A percentile compares a stretch with the other conserved stretches of the same genome.
These are phyloP conservation scores for Microplitis mediator DNA, from an alignment of 1,140 invertebrate species.

Conservation along the genomic window DNA sequence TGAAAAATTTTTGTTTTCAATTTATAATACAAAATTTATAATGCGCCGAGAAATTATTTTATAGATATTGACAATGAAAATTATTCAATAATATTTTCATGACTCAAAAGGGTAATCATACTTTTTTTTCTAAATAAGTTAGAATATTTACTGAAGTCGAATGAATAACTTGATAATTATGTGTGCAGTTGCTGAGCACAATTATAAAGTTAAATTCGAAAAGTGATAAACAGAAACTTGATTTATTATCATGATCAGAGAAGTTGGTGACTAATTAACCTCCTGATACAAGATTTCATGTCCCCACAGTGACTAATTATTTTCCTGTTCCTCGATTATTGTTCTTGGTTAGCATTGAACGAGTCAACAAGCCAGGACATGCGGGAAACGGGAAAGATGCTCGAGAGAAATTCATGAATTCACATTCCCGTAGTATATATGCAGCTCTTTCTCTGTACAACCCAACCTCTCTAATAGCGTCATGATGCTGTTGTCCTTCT, in stretches of 20 bases:
- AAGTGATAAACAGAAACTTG: not conserved
- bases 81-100: too few species aligned
- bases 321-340: constrained; percentile 19
- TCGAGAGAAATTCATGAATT: not conserved
- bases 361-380: not conserved
- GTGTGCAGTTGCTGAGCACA: not conserved
- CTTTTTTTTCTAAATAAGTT: too few species aligned
- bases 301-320: constrained; percentile 21
- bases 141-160: too few species aligned
- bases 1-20: too few species aligned
- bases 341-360: constrained; percentile 7
- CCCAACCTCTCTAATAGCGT: too few species aligned
- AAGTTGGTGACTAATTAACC: constrained; percentile 14
- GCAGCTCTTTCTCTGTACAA: not conserved
- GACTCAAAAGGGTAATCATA: too few species aligned
- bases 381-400: not conserved
- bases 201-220: not conserved
- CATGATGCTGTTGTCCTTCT: not conserved
- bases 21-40: too few species aligned
- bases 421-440: not conserved
- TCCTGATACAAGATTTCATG: constrained; percentile 15
- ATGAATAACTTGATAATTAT: too few species aligned
- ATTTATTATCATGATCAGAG: not conserved
- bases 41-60: too few species aligned
- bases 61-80: too few species aligned